phyloP scores from a whole-genome alignment of 2,113 vertebrate species.

The Pseudonaja textilis region DNA sequence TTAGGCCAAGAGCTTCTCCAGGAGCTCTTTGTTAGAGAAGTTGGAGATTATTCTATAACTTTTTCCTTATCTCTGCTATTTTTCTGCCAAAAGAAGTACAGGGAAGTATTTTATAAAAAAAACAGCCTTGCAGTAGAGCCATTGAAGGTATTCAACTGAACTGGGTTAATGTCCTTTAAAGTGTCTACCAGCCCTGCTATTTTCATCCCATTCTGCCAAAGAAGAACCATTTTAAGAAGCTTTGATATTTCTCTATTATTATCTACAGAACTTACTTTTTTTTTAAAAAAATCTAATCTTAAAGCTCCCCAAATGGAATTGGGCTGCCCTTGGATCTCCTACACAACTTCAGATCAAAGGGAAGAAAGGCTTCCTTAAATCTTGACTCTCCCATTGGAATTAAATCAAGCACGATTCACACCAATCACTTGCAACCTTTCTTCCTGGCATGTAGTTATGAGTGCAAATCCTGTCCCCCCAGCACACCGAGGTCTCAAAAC shows the following conservation, averaged over 20 bases:
- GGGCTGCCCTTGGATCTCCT: not conserved
- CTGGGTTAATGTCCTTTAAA: not conserved
- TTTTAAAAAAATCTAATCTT: not conserved
- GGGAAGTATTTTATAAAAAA: not conserved
- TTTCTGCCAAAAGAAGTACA: not conserved
- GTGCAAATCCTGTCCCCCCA: not conserved
- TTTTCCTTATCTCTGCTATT: not conserved
- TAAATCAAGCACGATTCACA: not conserved
- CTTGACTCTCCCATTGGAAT: not conserved
- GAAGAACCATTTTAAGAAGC: not conserved
- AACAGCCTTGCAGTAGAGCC: not conserved
- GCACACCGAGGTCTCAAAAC: not conserved
- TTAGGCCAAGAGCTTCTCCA: not conserved
- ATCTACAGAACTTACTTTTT: not conserved
- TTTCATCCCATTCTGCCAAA: not conserved
- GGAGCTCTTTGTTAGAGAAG: not conserved
- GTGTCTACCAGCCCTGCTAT: not conserved
- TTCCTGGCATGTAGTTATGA: not conserved
- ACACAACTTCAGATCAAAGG: not conserved
- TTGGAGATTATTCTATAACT: not conserved
- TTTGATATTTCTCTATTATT: not conserved
- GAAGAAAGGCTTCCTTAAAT: not conserved
- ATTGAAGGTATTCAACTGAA: not conserved
- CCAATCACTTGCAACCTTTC: not conserved
- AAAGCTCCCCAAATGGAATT: not conserved